Percentiles rank a stretch among this genome's conserved stretches.
Evolutionary conservation across 1,140 invertebrate species (phyloP).

Genomic region (Macrobrachium rosenbergii): DNA sequence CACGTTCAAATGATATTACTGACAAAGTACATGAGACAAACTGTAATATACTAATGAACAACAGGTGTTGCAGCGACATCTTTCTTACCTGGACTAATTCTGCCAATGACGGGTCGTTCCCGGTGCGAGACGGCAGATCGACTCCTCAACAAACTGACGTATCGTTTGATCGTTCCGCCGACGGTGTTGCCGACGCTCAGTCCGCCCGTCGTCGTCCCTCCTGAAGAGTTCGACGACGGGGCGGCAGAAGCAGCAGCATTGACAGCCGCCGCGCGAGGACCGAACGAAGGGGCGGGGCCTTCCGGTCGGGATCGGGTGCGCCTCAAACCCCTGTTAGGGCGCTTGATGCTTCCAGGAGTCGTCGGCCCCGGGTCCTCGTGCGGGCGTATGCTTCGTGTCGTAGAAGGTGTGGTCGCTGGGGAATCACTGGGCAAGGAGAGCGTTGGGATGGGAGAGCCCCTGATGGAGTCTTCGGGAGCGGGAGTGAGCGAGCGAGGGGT

Average conservation of each 20-base stretch:
- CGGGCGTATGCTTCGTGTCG: conserved; percentile 67
- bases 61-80: not conserved
- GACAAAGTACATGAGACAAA: too few relatives aligned
- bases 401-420: conserved; percentile 67
- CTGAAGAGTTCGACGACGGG: too few relatives aligned
- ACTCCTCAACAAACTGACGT: conserved; percentile 53
- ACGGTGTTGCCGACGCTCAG: conserved; percentile 41
- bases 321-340: conserved; percentile 44
- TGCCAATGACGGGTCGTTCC: conserved; percentile 44
- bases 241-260: not conserved
- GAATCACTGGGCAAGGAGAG: not conserved
- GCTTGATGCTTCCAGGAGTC: conserved; percentile 32
- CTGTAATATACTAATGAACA: not conserved
- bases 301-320: conserved; percentile 52
- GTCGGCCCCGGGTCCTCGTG: conserved; percentile 48
- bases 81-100: conserved; percentile 58
- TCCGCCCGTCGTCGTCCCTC: not conserved
- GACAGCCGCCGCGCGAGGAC: conserved; percentile 29
- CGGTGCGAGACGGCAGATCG: conserved; percentile 57
- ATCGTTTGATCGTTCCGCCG: conserved; percentile 52
- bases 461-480: conserved; percentile 70
- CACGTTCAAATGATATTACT: too few relatives aligned
- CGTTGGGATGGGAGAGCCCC: conserved; percentile 69
- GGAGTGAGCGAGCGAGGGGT: conserved; percentile 60
- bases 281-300: conserved; percentile 51